phyloP scores from a whole-genome alignment of 2,888 invertebrate species.

The Papilio gigon region DNA sequence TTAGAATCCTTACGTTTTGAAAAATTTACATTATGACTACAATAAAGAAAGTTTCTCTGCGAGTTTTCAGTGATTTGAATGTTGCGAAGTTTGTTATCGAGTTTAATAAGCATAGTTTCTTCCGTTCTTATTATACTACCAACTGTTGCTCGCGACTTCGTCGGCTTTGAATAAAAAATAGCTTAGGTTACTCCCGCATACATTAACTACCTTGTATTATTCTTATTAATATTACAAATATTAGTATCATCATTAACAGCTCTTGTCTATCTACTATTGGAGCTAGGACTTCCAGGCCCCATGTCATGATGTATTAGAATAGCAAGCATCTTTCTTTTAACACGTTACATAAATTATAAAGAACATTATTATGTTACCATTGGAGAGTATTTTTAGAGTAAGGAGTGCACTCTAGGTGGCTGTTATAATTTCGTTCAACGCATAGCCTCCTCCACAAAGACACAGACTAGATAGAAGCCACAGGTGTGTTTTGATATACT shows the following conservation, averaged over 20 bases:
- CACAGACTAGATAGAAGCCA: conserved; percentile 26
- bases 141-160: no score
- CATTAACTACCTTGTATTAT: no score
- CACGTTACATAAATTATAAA: no score
- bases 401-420: conserved; percentile 3
- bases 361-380: no score
- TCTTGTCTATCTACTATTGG: no score
- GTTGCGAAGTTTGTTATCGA: background rate
- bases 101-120: background rate
- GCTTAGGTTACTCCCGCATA: no score
- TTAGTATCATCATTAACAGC: no score
- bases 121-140: background rate
- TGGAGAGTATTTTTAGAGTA: background rate
- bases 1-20: background rate
- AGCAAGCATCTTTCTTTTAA: no score
- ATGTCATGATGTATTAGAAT: no score
- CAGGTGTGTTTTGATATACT: conserved; percentile 33
- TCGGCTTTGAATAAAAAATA: no score
- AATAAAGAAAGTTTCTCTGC: background rate
- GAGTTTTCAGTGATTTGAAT: conserved; percentile 12
- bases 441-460: conserved; percentile 11
- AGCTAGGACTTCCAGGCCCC: no score
- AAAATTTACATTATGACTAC: background rate
- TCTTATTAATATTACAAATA: no score
- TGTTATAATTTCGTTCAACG: conserved; percentile 30